Conservation (phyloP, 2,113 vertebrate genomes). For the Anhinga rufa region DNA sequence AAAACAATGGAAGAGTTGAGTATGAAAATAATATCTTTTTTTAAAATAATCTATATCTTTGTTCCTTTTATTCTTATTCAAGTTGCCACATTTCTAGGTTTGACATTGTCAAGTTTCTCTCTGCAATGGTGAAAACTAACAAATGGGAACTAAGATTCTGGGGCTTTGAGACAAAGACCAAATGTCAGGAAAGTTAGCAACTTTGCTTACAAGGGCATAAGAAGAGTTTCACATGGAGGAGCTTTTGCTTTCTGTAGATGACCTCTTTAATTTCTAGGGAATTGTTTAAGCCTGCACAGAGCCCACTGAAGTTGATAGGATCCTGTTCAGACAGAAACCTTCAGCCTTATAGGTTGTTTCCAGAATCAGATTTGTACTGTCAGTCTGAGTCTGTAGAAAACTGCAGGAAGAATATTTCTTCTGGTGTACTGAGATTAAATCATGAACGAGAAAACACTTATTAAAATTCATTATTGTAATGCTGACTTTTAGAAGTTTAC, state of each 20-base stretch:
- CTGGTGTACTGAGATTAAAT: not conserved
- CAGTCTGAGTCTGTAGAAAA: not conserved
- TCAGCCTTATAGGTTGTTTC: not conserved
- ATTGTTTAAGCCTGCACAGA: not conserved
- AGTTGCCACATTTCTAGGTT: not conserved
- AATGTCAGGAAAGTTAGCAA: not conserved
- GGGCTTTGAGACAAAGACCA: not conserved
- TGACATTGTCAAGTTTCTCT: not conserved
- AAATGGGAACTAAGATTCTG: not conserved
- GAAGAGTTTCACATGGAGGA: not conserved
- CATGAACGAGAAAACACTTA: not conserved
- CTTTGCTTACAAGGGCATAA: not conserved
- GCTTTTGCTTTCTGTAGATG: not conserved
- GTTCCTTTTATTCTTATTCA: not conserved
- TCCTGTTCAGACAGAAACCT: not conserved
- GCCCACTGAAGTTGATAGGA: not conserved
- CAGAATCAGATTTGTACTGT: not conserved
- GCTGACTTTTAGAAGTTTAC: not conserved
- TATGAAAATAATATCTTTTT: not conserved
- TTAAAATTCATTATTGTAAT: not conserved
- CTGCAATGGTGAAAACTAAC: not conserved
- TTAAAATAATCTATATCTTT: not conserved
- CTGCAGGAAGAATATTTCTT: not conserved
- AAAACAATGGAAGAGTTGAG: not conserved
- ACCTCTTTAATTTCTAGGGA: not conserved